Conservation (phyloP, 2,113 vertebrate genomes). For the Beaufortia kweichowensis region DNA sequence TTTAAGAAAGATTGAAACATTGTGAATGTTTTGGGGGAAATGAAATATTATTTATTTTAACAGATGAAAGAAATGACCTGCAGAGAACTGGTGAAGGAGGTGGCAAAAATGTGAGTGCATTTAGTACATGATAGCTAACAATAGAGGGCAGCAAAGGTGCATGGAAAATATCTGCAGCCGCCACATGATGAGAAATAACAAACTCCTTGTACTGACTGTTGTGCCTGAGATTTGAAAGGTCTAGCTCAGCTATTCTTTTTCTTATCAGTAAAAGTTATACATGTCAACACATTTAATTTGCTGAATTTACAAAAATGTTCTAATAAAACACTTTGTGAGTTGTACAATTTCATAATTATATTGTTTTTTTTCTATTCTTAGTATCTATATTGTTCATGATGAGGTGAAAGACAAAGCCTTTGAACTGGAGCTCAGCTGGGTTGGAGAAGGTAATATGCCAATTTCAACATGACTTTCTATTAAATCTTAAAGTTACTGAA, state of each 20-base stretch:
- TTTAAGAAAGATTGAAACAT: background rate
- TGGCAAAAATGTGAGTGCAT: constrained; percentile 95
- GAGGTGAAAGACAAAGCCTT: constrained; percentile 99
- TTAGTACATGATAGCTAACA: background rate
- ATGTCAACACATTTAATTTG: background rate
- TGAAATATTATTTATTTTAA: background rate
- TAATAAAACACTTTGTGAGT: background rate
- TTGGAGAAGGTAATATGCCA: constrained; percentile 85
- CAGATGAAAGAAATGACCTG: constrained; percentile 99
- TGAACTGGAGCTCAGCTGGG: constrained; percentile 98
- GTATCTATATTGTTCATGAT: constrained; percentile 98
- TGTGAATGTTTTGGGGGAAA: background rate
- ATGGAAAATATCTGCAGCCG: background rate
- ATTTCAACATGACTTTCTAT: background rate
- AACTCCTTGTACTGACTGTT: background rate
- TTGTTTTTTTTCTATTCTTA: constrained; percentile 59
- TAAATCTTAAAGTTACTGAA: no score
- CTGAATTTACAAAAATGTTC: constrained; percentile 5
- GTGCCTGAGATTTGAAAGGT: constrained; percentile 4
- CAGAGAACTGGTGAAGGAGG: constrained; percentile 95
- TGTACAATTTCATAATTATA: no score
- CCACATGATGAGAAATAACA: background rate
- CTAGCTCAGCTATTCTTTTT: constrained; percentile 4
- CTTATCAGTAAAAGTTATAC: background rate
- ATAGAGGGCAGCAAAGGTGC: background rate